Evolutionary conservation across 2,797 vertebrate species (phyloP).

Genomic region (Leptatherina wallacei): DNA sequence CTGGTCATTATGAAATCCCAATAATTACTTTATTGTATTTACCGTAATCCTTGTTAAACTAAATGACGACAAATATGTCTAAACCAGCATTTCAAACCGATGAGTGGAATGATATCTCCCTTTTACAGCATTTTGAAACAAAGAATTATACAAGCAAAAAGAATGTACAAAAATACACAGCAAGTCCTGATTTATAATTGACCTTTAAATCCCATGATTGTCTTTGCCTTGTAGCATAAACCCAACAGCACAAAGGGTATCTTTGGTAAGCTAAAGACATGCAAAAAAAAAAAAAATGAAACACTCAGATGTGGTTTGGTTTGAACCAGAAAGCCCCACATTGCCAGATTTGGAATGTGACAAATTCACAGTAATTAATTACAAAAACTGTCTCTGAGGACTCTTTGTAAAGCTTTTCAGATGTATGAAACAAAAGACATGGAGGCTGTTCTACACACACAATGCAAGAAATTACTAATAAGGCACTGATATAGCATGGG

Average conservation of each 20-base stretch:
- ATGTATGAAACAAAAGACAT: slow-evolving; percentile 15
- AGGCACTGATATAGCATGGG: slow-evolving; percentile 48
- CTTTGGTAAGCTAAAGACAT: slow-evolving; percentile 44
- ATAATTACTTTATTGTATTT: slow-evolving; percentile 69
- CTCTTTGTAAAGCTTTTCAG: slow-evolving; percentile 31
- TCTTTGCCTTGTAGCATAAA: slow-evolving; percentile 43
- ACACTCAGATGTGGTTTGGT: slow-evolving; percentile 29
- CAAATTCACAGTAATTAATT: slow-evolving; percentile 65
- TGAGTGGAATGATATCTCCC: slow-evolving; percentile 49
- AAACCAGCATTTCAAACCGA: slow-evolving; percentile 62
- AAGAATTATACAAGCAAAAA: slow-evolving; percentile 39
- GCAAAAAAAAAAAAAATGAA: slow-evolving; percentile 6
- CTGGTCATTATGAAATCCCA: slow-evolving; percentile 52
- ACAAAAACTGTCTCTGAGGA: slow-evolving; percentile 35
- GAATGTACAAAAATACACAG: slow-evolving; percentile 45
- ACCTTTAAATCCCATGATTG: slow-evolving; percentile 62
- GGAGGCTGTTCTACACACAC: slow-evolving; percentile 64
- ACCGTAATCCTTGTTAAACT: slow-evolving; percentile 49
- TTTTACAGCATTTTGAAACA: slow-evolving; percentile 66
- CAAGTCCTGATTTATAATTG: slow-evolving; percentile 44
- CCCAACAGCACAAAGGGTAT: slow-evolving; percentile 31
- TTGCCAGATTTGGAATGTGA: slow-evolving; percentile 64
- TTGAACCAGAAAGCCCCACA: slow-evolving; percentile 33
- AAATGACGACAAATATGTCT: slow-evolving; percentile 48
- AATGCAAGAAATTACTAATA: slow-evolving; percentile 52